phyloP scores from a whole-genome alignment of 1,140 invertebrate species.

The Cotesia typhae region DNA sequence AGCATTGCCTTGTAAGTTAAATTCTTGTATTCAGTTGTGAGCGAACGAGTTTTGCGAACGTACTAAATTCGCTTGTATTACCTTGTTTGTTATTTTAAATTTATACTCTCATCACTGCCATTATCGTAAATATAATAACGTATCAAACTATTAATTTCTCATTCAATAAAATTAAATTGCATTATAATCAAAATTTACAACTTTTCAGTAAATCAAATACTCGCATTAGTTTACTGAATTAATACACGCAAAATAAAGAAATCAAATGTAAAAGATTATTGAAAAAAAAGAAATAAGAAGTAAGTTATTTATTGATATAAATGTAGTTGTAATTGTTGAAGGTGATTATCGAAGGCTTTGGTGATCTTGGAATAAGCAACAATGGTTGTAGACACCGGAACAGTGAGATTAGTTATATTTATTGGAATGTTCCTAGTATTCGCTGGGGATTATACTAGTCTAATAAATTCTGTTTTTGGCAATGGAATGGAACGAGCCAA shows the following conservation, averaged over 20 bases:
- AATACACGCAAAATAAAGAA: no score
- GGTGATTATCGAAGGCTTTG: conserved; percentile 6
- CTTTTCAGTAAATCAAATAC: no score
- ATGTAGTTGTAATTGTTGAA: conserved; percentile 6
- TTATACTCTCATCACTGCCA: no score
- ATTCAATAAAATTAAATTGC: no score
- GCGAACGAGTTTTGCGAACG: conserved; percentile 19
- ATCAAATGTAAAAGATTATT: no score
- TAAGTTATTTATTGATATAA: no score
- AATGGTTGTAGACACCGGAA: conserved; percentile 60
- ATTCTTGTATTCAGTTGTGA: conserved; percentile 21
- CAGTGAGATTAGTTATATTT: conserved; percentile 61
- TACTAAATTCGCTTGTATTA: conserved; percentile 18
- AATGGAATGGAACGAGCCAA: conserved; percentile 44
- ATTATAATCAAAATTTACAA: no score
- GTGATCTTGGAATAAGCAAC: conserved; percentile 26
- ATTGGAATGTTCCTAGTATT: conserved; percentile 63
- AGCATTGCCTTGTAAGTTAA: conserved; percentile 17
- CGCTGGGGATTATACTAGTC: conserved; percentile 58
- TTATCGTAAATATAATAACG: no score
- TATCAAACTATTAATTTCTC: no score
- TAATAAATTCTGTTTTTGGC: conserved; percentile 59
- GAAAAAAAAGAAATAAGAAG: no score
- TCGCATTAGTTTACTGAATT: no score
- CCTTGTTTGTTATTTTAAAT: background rate